phyloP scores from a whole-genome alignment of 1,140 invertebrate genomes.

The Scaptomyza hsui region DNA sequence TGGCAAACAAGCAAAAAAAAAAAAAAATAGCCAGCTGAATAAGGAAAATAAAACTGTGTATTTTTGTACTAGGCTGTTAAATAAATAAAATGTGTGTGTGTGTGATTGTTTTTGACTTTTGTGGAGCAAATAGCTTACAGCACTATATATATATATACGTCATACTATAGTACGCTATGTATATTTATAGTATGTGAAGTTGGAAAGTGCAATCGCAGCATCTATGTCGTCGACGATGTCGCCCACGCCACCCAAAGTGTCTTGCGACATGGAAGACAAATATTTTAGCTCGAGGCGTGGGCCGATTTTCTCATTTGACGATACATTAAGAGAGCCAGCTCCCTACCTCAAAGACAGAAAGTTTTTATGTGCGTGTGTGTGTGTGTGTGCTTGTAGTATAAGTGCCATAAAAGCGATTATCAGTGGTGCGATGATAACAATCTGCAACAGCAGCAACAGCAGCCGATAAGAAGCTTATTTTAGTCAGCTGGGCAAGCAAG shows the following conservation, averaged over 20 bases:
- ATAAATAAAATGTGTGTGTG: slow-evolving; percentile 30
- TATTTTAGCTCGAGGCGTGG: slow-evolving; percentile 43
- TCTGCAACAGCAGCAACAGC: slow-evolving; percentile 39
- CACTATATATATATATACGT: not conserved
- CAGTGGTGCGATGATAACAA: slow-evolving; percentile 34
- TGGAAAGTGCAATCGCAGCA: slow-evolving; percentile 29
- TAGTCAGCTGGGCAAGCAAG: not conserved
- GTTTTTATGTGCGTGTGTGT: not conserved
- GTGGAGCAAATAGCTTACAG: slow-evolving; percentile 17
- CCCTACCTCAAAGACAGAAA: slow-evolving; percentile 16
- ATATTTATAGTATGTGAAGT: slow-evolving; percentile 33
- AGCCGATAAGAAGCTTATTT: slow-evolving; percentile 36
- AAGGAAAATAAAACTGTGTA: not conserved
- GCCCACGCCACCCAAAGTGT: slow-evolving; percentile 29
- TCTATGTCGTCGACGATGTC: not conserved
- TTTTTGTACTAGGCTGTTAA: slow-evolving; percentile 15
- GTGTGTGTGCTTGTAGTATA: too few species aligned
- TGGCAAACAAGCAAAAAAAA: slow-evolving; percentile 39
- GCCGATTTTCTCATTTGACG: slow-evolving; percentile 67
- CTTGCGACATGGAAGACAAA: slow-evolving; percentile 45
- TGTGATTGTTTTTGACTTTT: slow-evolving; percentile 24
- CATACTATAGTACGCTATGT: slow-evolving; percentile 1
- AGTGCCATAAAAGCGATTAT: slow-evolving; percentile 34
- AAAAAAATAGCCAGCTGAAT: slow-evolving; percentile 14
- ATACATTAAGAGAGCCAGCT: slow-evolving; percentile 48